Conservation (phyloP, 1,140 invertebrate species). For the Bombus confusus region DNA sequence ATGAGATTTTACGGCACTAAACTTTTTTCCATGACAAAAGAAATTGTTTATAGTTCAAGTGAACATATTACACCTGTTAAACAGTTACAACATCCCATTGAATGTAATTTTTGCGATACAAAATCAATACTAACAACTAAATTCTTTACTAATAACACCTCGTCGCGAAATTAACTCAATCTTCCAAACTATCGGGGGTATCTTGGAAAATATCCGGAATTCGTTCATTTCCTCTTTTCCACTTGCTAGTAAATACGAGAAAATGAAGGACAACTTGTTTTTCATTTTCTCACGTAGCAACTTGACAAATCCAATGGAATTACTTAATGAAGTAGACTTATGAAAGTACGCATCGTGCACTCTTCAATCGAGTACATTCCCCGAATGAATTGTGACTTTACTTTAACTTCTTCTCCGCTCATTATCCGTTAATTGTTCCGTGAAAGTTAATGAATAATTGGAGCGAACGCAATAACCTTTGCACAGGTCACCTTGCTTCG, state of each 20-base stretch:
- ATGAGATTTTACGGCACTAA: not conserved
- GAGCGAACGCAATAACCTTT: slow-evolving; percentile 26
- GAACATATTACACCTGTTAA: no score
- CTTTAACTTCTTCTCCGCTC: slow-evolving; percentile 15
- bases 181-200: no score
- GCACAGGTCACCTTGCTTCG: not conserved
- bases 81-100: no score
- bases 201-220: no score
- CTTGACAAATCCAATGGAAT: not conserved
- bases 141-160: no score
- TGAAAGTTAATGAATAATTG: slow-evolving; percentile 26
- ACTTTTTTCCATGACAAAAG: not conserved
- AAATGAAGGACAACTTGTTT: not conserved
- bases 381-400: slow-evolving; percentile 15
- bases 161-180: no score
- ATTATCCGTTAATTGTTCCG: slow-evolving; percentile 19
- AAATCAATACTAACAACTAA: no score
- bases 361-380: slow-evolving; percentile 1
- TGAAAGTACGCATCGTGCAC: slow-evolving; percentile 25
- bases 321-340: not conserved
- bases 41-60: no score
- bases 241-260: not conserved
- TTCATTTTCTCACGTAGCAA: not conserved
- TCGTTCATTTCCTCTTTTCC: no score
- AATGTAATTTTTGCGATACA: no score